Conservation (phyloP, 2,797 vertebrate genomes). For the Pseudochaenichthys georgianus region DNA sequence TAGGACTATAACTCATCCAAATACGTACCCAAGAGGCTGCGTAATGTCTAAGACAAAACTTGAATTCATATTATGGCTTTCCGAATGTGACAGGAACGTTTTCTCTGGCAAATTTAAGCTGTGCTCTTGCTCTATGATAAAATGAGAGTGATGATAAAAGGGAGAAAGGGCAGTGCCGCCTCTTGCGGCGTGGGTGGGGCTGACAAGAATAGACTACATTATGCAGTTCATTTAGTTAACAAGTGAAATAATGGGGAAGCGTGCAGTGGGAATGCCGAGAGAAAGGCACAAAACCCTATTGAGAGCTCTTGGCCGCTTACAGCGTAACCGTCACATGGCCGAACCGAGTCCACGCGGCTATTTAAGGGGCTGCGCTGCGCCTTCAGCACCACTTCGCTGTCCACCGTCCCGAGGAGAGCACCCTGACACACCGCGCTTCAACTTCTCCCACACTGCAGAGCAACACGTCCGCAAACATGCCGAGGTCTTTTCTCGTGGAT, state of each 20-base stretch:
- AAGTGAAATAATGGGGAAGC: constrained; percentile 99
- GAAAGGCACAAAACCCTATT: constrained; percentile 99
- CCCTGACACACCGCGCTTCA: constrained; percentile 50
- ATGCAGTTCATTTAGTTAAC: constrained; percentile 99
- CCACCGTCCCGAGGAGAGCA: constrained; percentile 84
- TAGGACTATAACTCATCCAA: too few relatives aligned
- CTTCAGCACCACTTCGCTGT: constrained; percentile 98
- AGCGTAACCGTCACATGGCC: constrained; percentile 96
- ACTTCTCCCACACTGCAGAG: constrained; percentile 49
- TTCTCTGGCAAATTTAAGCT: constrained; percentile 66
- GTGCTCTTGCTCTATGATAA: constrained; percentile 77
- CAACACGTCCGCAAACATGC: constrained; percentile 85
- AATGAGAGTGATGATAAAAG: constrained; percentile 93
- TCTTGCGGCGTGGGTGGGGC: constrained; percentile 98
- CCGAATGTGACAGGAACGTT: constrained; percentile 62
- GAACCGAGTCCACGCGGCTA: constrained; percentile 84
- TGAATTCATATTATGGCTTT: constrained; percentile 49
- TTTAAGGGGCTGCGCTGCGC: constrained; percentile 89
- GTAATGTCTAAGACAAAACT: constrained; percentile 39
- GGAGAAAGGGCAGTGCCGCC: constrained; percentile 89
- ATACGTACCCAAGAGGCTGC: constrained; percentile 8
- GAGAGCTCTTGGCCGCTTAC: constrained; percentile 91
- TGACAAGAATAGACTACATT: constrained; percentile 99
- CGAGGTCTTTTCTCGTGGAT: constrained; percentile 98
- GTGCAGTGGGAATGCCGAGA: constrained; percentile 99